Conservation (phyloP, 2,888 invertebrate species). For the Peribatodes rhomboidaria region DNA sequence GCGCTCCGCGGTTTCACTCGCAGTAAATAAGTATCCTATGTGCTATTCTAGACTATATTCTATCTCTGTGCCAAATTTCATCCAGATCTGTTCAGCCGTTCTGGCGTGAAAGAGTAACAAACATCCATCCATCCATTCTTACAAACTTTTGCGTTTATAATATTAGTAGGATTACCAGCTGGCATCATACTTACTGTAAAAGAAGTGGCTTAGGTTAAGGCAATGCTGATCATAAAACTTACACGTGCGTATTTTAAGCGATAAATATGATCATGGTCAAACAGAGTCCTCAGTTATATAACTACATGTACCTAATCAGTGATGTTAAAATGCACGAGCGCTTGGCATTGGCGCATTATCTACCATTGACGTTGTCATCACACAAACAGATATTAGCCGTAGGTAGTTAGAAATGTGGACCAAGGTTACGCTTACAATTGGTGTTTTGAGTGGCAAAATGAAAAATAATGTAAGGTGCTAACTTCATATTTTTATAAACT, state of each 20-base stretch:
- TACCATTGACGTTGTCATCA: conserved; percentile 47
- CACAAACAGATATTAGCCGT: conserved; percentile 48
- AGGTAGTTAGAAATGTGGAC: conserved; percentile 45
- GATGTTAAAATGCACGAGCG: conserved; percentile 36
- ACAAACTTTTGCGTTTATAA: too few relatives aligned
- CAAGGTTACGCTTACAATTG: conserved; percentile 43
- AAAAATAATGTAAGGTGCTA: conserved; percentile 21
- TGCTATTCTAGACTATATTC: too few relatives aligned
- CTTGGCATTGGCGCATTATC: conserved; percentile 52
- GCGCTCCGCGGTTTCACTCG: too few relatives aligned
- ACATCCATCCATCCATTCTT: too few relatives aligned
- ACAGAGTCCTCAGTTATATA: conserved; percentile 15
- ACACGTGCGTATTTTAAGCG: conserved; percentile 14
- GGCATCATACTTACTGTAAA: too few relatives aligned
- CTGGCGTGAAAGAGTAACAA: too few relatives aligned
- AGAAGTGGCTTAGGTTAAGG: not conserved
- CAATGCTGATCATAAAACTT: not conserved
- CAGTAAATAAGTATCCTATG: too few relatives aligned
- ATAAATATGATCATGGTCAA: conserved; percentile 12
- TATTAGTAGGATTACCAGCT: too few relatives aligned
- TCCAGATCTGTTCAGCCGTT: too few relatives aligned
- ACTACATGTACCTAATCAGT: conserved; percentile 23
- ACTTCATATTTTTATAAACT: not conserved
- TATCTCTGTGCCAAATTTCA: too few relatives aligned
- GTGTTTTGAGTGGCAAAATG: conserved; percentile 31